Evolutionary conservation across 2,797 vertebrate genomes (phyloP).

Genomic region (Alosa sapidissima): DNA sequence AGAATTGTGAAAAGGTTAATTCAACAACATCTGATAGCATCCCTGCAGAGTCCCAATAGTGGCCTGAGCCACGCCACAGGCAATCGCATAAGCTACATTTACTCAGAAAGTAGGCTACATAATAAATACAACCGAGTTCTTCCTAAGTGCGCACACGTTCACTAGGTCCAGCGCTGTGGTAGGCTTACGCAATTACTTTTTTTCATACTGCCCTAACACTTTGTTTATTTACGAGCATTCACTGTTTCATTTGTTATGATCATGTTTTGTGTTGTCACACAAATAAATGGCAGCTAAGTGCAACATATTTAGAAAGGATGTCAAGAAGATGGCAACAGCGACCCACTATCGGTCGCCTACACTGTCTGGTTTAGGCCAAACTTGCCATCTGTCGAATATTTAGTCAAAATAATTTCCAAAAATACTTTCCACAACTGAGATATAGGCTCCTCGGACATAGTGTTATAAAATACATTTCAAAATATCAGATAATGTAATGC

Average conservation of each 20-base stretch:
- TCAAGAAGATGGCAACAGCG: constrained; percentile 18
- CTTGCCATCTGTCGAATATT: constrained; percentile 1
- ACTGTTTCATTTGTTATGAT: background rate
- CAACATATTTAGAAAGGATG: constrained; percentile 9
- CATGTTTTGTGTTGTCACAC: constrained; percentile 13
- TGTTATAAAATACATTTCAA: background rate
- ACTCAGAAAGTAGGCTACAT: background rate
- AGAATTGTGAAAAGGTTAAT: constrained; percentile 6
- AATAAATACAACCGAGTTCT: background rate
- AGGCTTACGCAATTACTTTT: background rate
- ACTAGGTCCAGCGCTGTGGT: background rate
- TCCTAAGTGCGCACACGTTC: background rate
- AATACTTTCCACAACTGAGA: background rate
- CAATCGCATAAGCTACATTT: background rate
- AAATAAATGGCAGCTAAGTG: background rate
- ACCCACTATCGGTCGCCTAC: constrained; percentile 3
- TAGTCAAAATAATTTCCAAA: background rate
- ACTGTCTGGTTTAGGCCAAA: background rate
- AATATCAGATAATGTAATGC: background rate
- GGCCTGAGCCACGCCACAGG: background rate
- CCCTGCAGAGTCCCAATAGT: background rate
- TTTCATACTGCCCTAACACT: background rate
- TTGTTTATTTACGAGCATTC: background rate
- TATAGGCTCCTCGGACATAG: background rate
- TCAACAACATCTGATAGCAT: background rate